Conservation (phyloP, 1,140 invertebrate species). For the Hypsibius dujardini region DNA sequence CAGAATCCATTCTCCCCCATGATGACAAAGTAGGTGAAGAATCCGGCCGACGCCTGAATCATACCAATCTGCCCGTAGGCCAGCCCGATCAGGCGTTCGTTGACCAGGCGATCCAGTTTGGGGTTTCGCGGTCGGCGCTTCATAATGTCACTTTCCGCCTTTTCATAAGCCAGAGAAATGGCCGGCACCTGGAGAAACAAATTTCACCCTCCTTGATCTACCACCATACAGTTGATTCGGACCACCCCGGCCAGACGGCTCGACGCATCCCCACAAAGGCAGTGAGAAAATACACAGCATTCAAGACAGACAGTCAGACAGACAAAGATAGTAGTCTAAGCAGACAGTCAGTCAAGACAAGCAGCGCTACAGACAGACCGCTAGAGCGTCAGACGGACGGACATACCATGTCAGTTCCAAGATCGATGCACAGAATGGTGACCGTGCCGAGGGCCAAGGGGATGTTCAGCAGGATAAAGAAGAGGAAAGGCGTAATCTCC, state of each 20-base stretch:
- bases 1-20: slow-evolving; percentile 97
- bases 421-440: slow-evolving; percentile 97
- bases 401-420: slow-evolving; percentile 87
- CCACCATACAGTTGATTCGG: no score
- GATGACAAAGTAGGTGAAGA: slow-evolving; percentile 97
- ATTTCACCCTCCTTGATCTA: not conserved
- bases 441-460: slow-evolving; percentile 92
- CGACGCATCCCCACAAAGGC: no score
- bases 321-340: not conserved
- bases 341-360: no score
- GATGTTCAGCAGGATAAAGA: slow-evolving; percentile 90
- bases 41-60: slow-evolving; percentile 96
- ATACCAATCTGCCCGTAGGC: slow-evolving; percentile 90
- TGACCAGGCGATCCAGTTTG: slow-evolving; percentile 80
- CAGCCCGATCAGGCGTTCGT: slow-evolving; percentile 47
- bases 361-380: no score
- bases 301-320: no score
- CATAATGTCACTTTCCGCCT: slow-evolving; percentile 90
- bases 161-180: slow-evolving; percentile 89
- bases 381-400: not conserved
- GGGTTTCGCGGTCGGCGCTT: slow-evolving; percentile 83
- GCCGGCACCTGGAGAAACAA: slow-evolving; percentile 55
- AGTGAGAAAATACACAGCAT: no score
- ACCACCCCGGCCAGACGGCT: no score
- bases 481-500: slow-evolving; percentile 95